Percentiles rank a stretch among this genome's conserved stretches.
Evolutionary conservation across 2,797 vertebrate genomes (phyloP).

Genomic region (Erpetoichthys calabaricus): DNA sequence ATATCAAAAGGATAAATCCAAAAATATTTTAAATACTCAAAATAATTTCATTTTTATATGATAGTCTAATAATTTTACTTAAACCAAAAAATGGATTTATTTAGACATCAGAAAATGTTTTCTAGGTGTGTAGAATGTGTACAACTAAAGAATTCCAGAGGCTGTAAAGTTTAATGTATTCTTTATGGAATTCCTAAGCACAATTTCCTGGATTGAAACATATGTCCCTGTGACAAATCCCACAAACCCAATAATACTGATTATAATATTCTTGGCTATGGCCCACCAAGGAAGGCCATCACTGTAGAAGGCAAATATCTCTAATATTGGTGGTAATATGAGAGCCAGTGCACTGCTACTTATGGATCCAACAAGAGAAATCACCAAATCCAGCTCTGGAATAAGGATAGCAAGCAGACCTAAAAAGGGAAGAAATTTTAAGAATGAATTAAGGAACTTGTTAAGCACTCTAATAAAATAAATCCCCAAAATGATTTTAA

Average conservation of each 20-base stretch:
- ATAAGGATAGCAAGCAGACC: constrained; percentile 79
- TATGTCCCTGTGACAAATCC: constrained; percentile 83
- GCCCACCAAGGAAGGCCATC: constrained; percentile 60
- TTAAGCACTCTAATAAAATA: not conserved
- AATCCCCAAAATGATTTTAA: not conserved
- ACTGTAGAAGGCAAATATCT: constrained; percentile 62
- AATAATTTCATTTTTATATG: too few relatives aligned
- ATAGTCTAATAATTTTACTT: too few relatives aligned
- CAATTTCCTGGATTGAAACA: constrained; percentile 61
- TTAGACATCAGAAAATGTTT: not conserved
- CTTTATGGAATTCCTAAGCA: constrained; percentile 25
- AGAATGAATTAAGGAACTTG: too few relatives aligned
- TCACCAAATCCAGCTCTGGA: constrained; percentile 85
- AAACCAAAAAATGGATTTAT: too few relatives aligned
- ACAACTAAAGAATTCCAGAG: constrained; percentile 2
- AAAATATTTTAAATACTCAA: too few relatives aligned
- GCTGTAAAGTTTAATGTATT: constrained; percentile 20
- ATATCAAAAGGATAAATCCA: too few relatives aligned
- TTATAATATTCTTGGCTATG: constrained; percentile 53
- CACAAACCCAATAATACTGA: constrained; percentile 71
- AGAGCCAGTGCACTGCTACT: constrained; percentile 96
- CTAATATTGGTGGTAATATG: constrained; percentile 81
- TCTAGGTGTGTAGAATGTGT: not conserved
- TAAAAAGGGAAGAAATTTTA: constrained; percentile 28
- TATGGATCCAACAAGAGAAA: constrained; percentile 85